Percentiles rank a stretch among this genome's conserved stretches.
Evolutionary conservation across 2,888 invertebrate species (phyloP).

Genomic region (Agriopis marginaria): DNA sequence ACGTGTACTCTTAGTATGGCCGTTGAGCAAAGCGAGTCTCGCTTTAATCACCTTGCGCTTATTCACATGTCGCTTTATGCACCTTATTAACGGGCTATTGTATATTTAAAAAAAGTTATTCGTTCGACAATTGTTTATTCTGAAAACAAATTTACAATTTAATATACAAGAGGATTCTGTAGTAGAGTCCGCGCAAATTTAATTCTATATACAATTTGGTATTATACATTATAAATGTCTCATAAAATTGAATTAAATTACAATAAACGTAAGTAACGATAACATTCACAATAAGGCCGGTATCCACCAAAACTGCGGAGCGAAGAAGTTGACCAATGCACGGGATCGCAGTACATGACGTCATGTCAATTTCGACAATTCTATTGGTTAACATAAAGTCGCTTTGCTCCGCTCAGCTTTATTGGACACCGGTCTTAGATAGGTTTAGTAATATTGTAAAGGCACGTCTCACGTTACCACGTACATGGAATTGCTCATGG

Average conservation of each 20-base stretch:
- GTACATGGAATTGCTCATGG: constrained; percentile 31
- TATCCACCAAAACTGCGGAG: background rate
- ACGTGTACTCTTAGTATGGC: background rate
- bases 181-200: constrained; percentile 46
- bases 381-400: background rate
- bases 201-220: constrained; percentile 44
- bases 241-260: constrained; percentile 51
- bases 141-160: constrained; percentile 78
- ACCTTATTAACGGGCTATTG: background rate
- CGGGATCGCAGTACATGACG: background rate
- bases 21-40: no score
- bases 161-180: constrained; percentile 65
- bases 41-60: background rate
- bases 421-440: background rate
- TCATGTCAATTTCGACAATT: background rate
- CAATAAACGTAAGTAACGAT: constrained; percentile 43
- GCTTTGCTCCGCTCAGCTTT: background rate
- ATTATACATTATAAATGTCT: constrained; percentile 45
- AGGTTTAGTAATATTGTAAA: constrained; percentile 49
- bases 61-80: no score
- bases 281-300: constrained; percentile 50
- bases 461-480: constrained; percentile 57
- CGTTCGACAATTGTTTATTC: constrained; percentile 61
- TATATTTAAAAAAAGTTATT: constrained; percentile 31
- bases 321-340: background rate